These are phyloP conservation scores for Paramisgurnus dabryanus DNA, from an alignment of 2,113 vertebrate genomes.

Conservation along the genomic window DNA sequence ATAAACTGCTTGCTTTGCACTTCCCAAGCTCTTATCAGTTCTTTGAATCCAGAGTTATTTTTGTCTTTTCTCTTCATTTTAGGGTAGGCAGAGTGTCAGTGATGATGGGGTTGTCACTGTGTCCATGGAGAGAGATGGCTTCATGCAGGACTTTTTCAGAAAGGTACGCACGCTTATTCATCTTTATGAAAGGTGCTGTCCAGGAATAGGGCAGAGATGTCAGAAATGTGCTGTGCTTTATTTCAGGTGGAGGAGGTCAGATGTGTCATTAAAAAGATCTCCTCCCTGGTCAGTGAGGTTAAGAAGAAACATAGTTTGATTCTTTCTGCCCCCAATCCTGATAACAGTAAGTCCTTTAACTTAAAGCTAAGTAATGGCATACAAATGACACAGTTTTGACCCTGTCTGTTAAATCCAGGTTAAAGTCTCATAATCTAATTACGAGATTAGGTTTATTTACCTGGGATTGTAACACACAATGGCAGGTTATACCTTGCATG, in stretches of 20 bases:
- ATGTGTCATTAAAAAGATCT: conserved; percentile 80
- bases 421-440: too few species aligned
- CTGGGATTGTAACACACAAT: too few species aligned
- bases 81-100: conserved; percentile 78
- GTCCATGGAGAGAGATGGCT: conserved; percentile 82
- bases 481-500: too few species aligned
- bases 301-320: conserved; percentile 93
- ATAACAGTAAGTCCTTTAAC: conserved; percentile 81
- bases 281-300: conserved; percentile 86
- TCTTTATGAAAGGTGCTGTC: neutral
- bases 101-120: conserved; percentile 75
- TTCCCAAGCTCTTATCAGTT: neutral
- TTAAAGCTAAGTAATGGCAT: neutral
- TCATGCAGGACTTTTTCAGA: conserved; percentile 93
- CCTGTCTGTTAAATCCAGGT: too few species aligned
- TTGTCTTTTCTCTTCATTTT: conserved; percentile 23
- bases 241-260: conserved; percentile 90
- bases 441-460: too few species aligned
- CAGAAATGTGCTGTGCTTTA: conserved; percentile 10
- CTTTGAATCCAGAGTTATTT: neutral
- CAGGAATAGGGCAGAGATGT: neutral
- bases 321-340: conserved; percentile 90
- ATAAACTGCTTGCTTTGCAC: too few species aligned
- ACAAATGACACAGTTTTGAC: too few species aligned
- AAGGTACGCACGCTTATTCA: conserved; percentile 72